Conservation (phyloP, 2,888 invertebrate species). For the Cecidostiba fungosa region DNA sequence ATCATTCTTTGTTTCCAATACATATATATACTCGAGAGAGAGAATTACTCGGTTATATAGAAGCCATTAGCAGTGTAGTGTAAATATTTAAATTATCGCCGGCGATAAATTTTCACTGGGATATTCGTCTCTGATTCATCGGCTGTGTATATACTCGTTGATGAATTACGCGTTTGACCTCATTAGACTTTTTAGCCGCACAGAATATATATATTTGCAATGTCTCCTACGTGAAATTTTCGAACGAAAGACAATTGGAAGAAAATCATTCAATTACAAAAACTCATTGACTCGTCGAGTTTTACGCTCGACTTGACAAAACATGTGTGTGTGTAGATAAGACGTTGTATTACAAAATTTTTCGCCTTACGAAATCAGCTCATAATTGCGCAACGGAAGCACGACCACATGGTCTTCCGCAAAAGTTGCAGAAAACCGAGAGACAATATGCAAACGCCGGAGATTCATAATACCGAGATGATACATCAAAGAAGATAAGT, state of each 20-base stretch:
- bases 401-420: not conserved
- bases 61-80: conserved; percentile 8
- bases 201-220: not conserved
- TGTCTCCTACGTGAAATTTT: not conserved
- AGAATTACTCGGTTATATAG: not conserved
- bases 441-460: no score
- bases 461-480: no score
- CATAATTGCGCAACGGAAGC: conserved; percentile 11
- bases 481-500: not conserved
- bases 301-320: no score
- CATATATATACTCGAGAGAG: not conserved
- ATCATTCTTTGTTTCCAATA: conserved; percentile 50
- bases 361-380: conserved; percentile 11
- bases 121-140: conserved; percentile 26
- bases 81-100: conserved; percentile 41
- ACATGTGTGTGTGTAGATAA: not conserved
- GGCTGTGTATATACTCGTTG: not conserved
- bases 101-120: conserved; percentile 26
- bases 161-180: conserved; percentile 31
- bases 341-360: conserved; percentile 33
- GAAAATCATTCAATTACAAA: not conserved
- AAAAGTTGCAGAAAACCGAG: no score
- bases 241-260: not conserved
- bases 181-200: not conserved
- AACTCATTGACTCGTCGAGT: no score